Conservation (phyloP, 2,888 invertebrate species). For the Bimastos eiseni region DNA sequence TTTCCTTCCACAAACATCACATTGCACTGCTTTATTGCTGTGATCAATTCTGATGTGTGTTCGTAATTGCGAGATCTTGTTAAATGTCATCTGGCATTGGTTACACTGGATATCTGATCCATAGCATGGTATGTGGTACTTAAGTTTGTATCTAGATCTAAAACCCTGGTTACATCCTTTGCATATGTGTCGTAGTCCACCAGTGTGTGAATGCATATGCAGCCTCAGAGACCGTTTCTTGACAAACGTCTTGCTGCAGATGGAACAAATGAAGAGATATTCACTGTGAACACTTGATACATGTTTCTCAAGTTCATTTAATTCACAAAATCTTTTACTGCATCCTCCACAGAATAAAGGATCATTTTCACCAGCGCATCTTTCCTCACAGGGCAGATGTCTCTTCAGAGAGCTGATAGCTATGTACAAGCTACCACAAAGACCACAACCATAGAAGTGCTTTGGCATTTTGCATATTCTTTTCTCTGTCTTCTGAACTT, state of each 20-base stretch:
- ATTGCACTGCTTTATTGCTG: neutral
- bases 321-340: neutral
- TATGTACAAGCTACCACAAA: neutral
- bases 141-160: neutral
- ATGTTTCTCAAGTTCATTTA: neutral
- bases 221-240: neutral
- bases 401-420: neutral
- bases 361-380: neutral
- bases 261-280: neutral
- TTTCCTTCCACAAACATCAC: constrained; percentile 9
- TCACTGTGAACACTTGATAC: neutral
- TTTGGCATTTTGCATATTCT: neutral
- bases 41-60: neutral
- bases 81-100: neutral
- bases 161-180: neutral
- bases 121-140: neutral
- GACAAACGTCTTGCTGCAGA: neutral
- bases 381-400: neutral
- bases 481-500: neutral
- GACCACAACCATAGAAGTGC: neutral
- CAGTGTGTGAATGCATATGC: neutral
- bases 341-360: constrained; percentile 9
- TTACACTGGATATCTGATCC: constrained; percentile 1
- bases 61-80: neutral
- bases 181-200: neutral